Evolutionary conservation across 2,113 vertebrate genomes (phyloP).

Genomic region (Stegastes partitus): DNA sequence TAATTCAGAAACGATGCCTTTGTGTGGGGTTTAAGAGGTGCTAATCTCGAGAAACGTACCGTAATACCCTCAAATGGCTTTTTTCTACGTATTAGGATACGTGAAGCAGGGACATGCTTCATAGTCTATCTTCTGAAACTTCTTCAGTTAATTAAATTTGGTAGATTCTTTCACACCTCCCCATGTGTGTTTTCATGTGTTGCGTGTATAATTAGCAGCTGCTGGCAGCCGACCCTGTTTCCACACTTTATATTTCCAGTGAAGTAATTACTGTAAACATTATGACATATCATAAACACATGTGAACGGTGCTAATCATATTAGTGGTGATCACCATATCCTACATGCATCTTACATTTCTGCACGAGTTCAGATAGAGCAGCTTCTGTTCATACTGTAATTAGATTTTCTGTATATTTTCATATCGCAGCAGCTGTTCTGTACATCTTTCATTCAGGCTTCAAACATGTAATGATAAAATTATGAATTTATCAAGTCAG

Average conservation of each 20-base stretch:
- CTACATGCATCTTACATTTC: not conserved
- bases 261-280: constrained; percentile 26
- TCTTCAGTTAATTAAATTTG: not conserved
- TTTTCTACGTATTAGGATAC: not conserved
- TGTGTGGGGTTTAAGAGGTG: constrained; percentile 1
- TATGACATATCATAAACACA: constrained; percentile 4
- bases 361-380: not conserved
- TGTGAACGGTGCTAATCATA: constrained; percentile 3
- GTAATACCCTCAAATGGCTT: constrained; percentile 4
- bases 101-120: not conserved
- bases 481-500: not conserved
- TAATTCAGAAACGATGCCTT: not conserved
- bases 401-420: constrained; percentile 30
- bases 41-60: not conserved
- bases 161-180: not conserved
- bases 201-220: constrained; percentile 8
- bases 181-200: constrained; percentile 4
- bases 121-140: not conserved
- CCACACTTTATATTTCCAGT: not conserved
- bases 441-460: not conserved
- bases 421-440: not conserved
- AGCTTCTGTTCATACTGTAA: not conserved
- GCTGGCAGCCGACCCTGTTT: not conserved
- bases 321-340: constrained; percentile 11
- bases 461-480: constrained; percentile 9